Conservation (phyloP, 2,113 vertebrate species). For the Pholis gunnellus region DNA sequence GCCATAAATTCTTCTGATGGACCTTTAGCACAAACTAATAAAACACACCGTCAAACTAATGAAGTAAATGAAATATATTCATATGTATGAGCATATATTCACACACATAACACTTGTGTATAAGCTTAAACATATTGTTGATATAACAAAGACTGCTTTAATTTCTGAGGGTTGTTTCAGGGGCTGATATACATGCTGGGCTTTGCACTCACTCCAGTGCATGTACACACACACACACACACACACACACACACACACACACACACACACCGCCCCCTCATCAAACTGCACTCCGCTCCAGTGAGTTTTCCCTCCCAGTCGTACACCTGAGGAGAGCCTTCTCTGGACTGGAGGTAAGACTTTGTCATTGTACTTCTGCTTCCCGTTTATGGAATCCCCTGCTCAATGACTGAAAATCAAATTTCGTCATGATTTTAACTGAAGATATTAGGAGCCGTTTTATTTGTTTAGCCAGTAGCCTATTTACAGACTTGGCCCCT, state of each 20-base stretch:
- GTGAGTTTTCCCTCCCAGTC: constrained; percentile 45
- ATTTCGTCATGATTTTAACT: background rate
- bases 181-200: background rate
- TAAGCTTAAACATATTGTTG: rapidly evolving
- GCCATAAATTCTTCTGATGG: constrained; percentile 62
- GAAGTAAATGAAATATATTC: background rate
- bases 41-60: constrained; percentile 36
- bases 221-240: background rate
- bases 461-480: constrained; percentile 37
- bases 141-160: background rate
- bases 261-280: constrained; percentile 15
- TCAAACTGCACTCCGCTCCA: constrained; percentile 63
- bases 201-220: constrained; percentile 16
- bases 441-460: background rate
- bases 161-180: constrained; percentile 8
- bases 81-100: background rate
- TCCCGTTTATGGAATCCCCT: background rate
- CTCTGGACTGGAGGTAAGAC: constrained; percentile 63
- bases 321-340: constrained; percentile 49
- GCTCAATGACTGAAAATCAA: background rate
- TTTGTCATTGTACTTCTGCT: background rate
- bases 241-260: constrained; percentile 11
- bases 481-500: constrained; percentile 9
- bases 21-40: constrained; percentile 60
- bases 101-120: background rate